These are phyloP conservation scores for Brachionus calyciflorus DNA, from an alignment of 1,140 invertebrate genomes.

Conservation along the genomic window DNA sequence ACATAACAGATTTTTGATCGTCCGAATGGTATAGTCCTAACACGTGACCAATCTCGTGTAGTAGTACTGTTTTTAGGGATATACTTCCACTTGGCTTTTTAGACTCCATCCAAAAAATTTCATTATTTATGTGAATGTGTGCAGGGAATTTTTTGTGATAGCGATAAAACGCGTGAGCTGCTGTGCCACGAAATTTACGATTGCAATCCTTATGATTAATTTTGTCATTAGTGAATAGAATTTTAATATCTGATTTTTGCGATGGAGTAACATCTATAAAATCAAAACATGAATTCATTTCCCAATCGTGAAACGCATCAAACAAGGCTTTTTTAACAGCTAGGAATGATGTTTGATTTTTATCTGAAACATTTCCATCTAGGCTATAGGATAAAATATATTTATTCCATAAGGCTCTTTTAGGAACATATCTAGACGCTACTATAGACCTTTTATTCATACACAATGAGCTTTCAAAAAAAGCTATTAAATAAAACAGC, in stretches of 20 bases:
- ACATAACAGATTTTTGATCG: conserved; percentile 5
- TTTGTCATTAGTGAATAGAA: conserved; percentile 24
- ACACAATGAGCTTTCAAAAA: no score
- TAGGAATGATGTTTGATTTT: conserved; percentile 9
- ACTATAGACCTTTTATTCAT: no score
- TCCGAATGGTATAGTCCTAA: conserved; percentile 27
- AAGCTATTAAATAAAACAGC: no score
- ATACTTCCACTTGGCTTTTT: conserved; percentile 10
- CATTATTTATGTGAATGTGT: conserved; percentile 39
- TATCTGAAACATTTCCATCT: conserved; percentile 15
- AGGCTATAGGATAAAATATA: conserved; percentile 6
- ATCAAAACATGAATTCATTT: conserved; percentile 4
- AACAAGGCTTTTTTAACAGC: background rate
- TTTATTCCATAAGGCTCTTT: background rate
- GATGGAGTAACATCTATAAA: background rate
- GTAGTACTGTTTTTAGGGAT: conserved; percentile 32
- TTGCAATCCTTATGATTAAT: background rate
- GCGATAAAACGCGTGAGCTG: conserved; percentile 28
- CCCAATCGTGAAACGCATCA: conserved; percentile 14
- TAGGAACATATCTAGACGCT: background rate
- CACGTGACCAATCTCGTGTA: conserved; percentile 44
- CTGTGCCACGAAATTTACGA: conserved; percentile 34
- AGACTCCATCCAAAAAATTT: conserved; percentile 44
- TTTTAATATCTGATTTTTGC: background rate
- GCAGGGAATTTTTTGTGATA: conserved; percentile 31